A percentile compares a stretch with the other conserved stretches of the same genome.
These are phyloP conservation scores for Graphium colonna DNA, from an alignment of 2,888 invertebrate genomes.

Conservation along the genomic window DNA sequence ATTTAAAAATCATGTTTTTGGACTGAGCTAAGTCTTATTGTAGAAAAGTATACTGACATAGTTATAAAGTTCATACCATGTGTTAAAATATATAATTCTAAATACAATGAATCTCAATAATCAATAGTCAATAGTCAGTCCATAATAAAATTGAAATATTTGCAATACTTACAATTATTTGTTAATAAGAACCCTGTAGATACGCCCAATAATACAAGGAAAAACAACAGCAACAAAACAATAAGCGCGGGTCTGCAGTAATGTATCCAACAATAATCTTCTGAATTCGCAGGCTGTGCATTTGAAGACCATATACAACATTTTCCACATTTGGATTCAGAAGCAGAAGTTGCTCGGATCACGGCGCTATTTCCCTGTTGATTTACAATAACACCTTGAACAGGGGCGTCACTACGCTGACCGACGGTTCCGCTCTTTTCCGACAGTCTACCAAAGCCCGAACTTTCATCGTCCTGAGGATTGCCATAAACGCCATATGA, in stretches of 20 bases:
- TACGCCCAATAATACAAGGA: conserved; percentile 77
- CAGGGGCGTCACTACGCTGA: conserved; percentile 67
- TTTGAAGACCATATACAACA: conserved; percentile 60
- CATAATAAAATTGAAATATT: too few species aligned
- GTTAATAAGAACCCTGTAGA: conserved; percentile 79
- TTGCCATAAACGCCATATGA: conserved; percentile 77
- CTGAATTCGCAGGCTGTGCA: conserved; percentile 63
- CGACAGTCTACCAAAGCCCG: conserved; percentile 66
- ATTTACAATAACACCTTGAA: conserved; percentile 75
- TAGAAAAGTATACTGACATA: too few species aligned
- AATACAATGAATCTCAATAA: too few species aligned
- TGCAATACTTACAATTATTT: conserved; percentile 76
- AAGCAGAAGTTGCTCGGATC: conserved; percentile 50
- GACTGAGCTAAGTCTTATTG: too few species aligned
- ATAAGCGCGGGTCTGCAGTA: conserved; percentile 78
- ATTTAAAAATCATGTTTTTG: too few species aligned
- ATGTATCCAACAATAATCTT: conserved; percentile 76
- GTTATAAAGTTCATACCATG: too few species aligned
- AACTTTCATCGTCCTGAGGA: conserved; percentile 71
- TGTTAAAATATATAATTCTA: too few species aligned
- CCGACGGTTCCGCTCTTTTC: conserved; percentile 65
- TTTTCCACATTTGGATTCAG: conserved; percentile 52
- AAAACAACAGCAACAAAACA: conserved; percentile 73
- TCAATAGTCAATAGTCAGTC: too few species aligned
- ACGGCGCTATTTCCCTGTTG: conserved; percentile 76